Percentiles rank a stretch among this genome's conserved stretches.
These are phyloP conservation scores for Drosophila bunnanda DNA, from an alignment of 2,888 invertebrate species.

Conservation along the genomic window DNA sequence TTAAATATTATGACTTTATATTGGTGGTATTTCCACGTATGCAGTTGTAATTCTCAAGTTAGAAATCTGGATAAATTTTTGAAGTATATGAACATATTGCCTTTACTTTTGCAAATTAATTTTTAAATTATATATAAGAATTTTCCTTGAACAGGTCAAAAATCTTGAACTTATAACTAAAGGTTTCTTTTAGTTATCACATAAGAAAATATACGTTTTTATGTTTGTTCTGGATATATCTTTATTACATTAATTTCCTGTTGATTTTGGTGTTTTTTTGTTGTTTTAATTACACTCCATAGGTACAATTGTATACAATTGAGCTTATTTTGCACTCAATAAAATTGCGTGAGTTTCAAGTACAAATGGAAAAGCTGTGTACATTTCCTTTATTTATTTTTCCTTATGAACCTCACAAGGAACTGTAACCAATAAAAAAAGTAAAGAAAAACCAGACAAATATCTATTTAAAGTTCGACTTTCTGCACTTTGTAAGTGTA, in stretches of 20 bases:
- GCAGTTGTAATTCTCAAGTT: too few relatives aligned
- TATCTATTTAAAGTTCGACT: too few relatives aligned
- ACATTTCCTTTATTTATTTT: constrained; percentile 2
- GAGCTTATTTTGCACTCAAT: constrained; percentile 23
- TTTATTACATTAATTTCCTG: neutral
- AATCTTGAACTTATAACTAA: neutral
- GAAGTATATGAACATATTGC: too few relatives aligned
- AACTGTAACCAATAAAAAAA: too few relatives aligned
- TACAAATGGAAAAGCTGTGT: neutral
- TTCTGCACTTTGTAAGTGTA: neutral
- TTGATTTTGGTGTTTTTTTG: neutral
- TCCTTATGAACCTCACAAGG: neutral
- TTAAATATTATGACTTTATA: too few relatives aligned
- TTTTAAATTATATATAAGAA: too few relatives aligned
- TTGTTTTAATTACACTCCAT: constrained; percentile 1
- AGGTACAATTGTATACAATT: constrained; percentile 1
- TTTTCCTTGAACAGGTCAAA: too few relatives aligned
- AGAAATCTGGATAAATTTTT: too few relatives aligned
- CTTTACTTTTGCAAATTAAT: too few relatives aligned
- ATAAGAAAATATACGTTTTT: neutral
- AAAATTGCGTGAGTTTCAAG: constrained; percentile 16
- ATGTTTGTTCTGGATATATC: neutral
- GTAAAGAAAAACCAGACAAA: too few relatives aligned
- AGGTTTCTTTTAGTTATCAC: accelerated
- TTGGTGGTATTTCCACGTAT: too few relatives aligned